Evolutionary conservation across 1,140 invertebrate genomes (phyloP), one percentile per base, ranked within the genome.

Genomic region (Thereuonema tuberculata): DNA sequence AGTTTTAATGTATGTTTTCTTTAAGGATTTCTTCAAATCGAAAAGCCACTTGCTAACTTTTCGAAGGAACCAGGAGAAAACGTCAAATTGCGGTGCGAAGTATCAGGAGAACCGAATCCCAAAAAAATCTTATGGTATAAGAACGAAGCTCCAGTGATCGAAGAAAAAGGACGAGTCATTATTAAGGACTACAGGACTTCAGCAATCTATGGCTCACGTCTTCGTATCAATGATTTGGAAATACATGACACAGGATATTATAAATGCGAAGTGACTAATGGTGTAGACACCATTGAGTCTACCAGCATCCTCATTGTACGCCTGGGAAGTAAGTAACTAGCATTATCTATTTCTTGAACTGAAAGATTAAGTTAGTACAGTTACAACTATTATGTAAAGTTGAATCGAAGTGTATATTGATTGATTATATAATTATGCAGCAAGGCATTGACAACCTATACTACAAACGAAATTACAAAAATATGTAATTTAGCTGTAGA

Each of bases 241-340:
- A 74, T 78, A 17, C 78, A 81, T 59, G 85, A 87, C 69, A 77
- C 76, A 31, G 84, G 83, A 21, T 83, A 78, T 70, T 85, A 86
- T 67, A 77, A 76, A n/a, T 87, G 85, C 70, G 76, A 80, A 59
- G 83, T 79, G 0, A 71, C 67, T 37, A 84, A 83, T 64, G 78
- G 77, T 2, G 71, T 76, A n/a, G 76, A 80, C 61, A 75, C 71
- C 61, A 78, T 83, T 20, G 74, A 78, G 28, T 81, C 82, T 2
- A 80, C 79, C 12, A 81, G 76, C 17, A 75, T 80, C 28, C 70
- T 86, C 1, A 70, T 76, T 55, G 80, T 86, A 28, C 77, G 77
- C 64, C 72, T 72, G 64, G 74, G 73, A n/a, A n/a, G n/a, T n/a
- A n/a, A n/a, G n/a, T n/a, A n/a, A n/a, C n/a, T n/a, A n/a, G n/a